Evolutionary conservation across 1,140 invertebrate species (phyloP), one percentile per base, ranked within the genome.

Genomic region (Lepidurus packardi): DNA sequence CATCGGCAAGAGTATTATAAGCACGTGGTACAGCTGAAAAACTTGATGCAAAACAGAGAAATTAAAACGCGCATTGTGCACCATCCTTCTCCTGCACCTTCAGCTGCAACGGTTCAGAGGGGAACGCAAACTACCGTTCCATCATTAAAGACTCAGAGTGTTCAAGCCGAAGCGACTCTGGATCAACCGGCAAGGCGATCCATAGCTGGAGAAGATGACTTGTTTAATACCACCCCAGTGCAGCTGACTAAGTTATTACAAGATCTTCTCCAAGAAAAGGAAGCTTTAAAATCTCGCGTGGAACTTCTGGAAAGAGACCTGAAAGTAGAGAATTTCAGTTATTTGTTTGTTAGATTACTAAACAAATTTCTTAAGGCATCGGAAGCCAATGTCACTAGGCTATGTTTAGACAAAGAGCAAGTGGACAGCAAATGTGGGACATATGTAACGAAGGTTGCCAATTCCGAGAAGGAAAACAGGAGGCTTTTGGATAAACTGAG

Each of bases 401-500:
- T 65, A 21, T 65, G 53, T 21, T 7, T 16, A 16, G 53, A 65
- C 21, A 65, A 65, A 65, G 53, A 16, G 9, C 9, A 65, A 65
- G 53, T 21, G 16, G 21, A 65, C 53, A 65, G 13, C n/a, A 65
- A 65, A 65, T 65, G 53, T 65, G 53, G 53, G 13, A 65, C 53
- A 7, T 65, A 65, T 21, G 21, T 65, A 21, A 65, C 6, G 16
- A 65, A 65, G 10, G 13, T 65, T n/a, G 16, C 53, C 21, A 65
- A 13, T 21, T 65, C 53, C 1, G 53, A 65, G 13, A 65, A 65
- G 53, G 53, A 65, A 65, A 65, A 65, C 13, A 65, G 53, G 13
- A 13, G 53, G 75, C 43, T 77, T 43, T 43, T 47, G n/a, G 73
- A 44, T 4, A 78, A 78, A 24, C 24, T 78, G 73, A 78, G 73